Conservation (phyloP, 2,888 invertebrate genomes). For the Eupithecia insigniata region DNA sequence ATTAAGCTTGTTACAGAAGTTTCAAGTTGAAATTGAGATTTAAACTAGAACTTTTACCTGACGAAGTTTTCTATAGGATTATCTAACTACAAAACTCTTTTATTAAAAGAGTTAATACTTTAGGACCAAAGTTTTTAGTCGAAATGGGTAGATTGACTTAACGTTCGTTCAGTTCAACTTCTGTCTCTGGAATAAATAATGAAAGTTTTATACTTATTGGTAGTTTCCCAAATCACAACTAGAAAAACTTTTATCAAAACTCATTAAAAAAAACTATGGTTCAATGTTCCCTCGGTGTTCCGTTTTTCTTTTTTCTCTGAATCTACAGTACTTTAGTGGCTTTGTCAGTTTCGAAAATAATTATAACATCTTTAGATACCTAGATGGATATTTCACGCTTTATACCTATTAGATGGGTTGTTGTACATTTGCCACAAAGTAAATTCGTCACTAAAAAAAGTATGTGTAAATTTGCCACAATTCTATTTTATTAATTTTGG, state of each 20-base stretch:
- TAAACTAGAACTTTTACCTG: conserved; percentile 35
- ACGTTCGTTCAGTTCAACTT: not conserved
- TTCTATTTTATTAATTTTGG: too few relatives aligned
- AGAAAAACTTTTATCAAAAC: not conserved
- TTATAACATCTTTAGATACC: not conserved
- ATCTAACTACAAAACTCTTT: not conserved
- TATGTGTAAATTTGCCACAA: too few relatives aligned
- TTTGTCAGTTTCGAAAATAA: not conserved
- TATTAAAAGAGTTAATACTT: not conserved
- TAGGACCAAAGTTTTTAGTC: not conserved
- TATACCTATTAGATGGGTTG: not conserved
- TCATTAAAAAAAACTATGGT: not conserved
- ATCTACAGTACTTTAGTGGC: not conserved
- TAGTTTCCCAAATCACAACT: not conserved
- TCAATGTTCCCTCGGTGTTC: not conserved
- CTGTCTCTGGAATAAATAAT: not conserved
- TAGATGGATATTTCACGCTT: not conserved
- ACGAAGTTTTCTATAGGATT: conserved; percentile 8
- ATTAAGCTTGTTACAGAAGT: conserved; percentile 44
- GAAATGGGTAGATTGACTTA: not conserved
- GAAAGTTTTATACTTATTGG: not conserved
- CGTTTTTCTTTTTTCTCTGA: not conserved
- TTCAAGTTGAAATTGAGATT: conserved; percentile 38
- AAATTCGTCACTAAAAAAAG: too few relatives aligned
- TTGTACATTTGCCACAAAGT: too few relatives aligned